phyloP scores from a whole-genome alignment of 2,113 vertebrate species.

The Ailuropoda melanoleuca region DNA sequence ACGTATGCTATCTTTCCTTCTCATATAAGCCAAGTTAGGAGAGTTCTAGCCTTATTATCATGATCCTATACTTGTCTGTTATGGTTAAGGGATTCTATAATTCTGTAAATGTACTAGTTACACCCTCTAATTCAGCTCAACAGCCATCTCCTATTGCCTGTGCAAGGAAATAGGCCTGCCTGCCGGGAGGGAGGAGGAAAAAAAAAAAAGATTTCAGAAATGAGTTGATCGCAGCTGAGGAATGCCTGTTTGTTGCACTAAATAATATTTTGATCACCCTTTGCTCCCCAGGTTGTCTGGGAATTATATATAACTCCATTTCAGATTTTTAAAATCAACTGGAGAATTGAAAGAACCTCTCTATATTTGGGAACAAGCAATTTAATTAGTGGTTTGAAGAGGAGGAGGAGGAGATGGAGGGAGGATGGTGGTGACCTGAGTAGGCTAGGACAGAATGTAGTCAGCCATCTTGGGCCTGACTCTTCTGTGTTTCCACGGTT shows the following conservation, averaged over 20 bases:
- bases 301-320: slow-evolving; percentile 21
- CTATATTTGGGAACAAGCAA: background rate
- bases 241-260: slow-evolving; percentile 42
- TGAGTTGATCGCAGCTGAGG: slow-evolving; percentile 50
- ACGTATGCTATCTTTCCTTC: slow-evolving; percentile 43
- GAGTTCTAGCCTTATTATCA: slow-evolving; percentile 36
- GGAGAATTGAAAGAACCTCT: slow-evolving; percentile 7
- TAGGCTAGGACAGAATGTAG: background rate
- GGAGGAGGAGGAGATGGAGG: background rate
- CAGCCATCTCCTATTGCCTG: slow-evolving; percentile 27
- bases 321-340: slow-evolving; percentile 53
- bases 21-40: slow-evolving; percentile 22
- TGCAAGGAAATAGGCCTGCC: slow-evolving; percentile 38
- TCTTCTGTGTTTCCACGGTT: background rate
- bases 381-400: slow-evolving; percentile 21
- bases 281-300: background rate
- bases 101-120: slow-evolving; percentile 44
- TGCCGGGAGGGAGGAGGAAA: background rate
- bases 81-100: background rate
- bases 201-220: slow-evolving; percentile 39
- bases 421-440: background rate
- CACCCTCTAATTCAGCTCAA: slow-evolving; percentile 54
- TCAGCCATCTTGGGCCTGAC: background rate
- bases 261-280: slow-evolving; percentile 22
- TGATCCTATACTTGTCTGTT: slow-evolving; percentile 42